Conservation (phyloP, 2,113 vertebrate genomes). For the Telmatochromis sp. region DNA sequence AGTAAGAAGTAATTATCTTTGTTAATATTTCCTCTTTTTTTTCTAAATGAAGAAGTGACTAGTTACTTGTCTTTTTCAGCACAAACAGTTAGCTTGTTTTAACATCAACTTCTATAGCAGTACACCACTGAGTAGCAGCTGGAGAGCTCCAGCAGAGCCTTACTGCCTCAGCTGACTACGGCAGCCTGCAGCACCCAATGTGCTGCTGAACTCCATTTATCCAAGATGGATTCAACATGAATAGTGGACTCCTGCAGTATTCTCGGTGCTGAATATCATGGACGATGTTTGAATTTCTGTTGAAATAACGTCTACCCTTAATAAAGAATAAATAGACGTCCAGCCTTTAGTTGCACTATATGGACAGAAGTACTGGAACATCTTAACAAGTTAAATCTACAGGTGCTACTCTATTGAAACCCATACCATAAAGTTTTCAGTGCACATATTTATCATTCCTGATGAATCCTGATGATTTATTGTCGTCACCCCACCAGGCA, state of each 20-base stretch:
- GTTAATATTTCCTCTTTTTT: not conserved
- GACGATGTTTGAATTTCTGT: not conserved
- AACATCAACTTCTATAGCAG: not conserved
- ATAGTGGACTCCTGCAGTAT: not conserved
- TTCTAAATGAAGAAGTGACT: not conserved
- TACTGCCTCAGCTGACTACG: not conserved
- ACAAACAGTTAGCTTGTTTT: not conserved
- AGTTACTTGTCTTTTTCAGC: not conserved
- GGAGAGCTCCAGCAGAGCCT: not conserved
- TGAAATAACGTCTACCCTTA: not conserved
- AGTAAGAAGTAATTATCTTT: not conserved
- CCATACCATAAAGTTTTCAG: not conserved
- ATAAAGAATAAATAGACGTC: not conserved
- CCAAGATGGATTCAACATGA: not conserved
- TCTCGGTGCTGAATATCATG: not conserved
- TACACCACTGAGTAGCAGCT: not conserved
- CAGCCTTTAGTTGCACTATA: not conserved
- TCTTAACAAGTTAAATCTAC: not conserved
- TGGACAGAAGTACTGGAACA: not conserved
- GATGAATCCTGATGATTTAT: not conserved
- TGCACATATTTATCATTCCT: not conserved
- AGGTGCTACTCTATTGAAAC: not conserved
- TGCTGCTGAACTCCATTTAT: not conserved
- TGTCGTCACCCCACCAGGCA: accelerated
- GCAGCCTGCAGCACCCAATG: not conserved